phyloP scores from a whole-genome alignment of 2,113 vertebrate genomes.

The Peromyscus polionotus region DNA sequence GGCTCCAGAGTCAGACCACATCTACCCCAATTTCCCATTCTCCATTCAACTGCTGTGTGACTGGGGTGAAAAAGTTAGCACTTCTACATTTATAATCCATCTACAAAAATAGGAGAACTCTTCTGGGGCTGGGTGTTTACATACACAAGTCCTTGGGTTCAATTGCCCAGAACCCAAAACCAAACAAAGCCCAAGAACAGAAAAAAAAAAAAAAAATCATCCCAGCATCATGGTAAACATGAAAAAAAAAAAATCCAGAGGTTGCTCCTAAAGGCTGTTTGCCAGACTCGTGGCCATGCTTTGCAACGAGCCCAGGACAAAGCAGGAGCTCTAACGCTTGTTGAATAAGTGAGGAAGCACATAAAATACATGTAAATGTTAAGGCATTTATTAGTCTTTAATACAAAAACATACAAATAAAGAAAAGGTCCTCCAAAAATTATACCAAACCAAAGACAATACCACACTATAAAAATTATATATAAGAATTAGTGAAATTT shows the following conservation, averaged over 20 bases:
- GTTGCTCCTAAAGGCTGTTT: not conserved
- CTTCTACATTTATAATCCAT: not conserved
- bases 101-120: not conserved
- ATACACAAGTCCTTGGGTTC: not conserved
- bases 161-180: not conserved
- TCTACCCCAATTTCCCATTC: not conserved
- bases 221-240: not conserved
- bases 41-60: not conserved
- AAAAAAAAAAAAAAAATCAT: not conserved
- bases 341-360: not conserved
- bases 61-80: not conserved
- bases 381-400: constrained; percentile 6
- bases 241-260: constrained; percentile 27
- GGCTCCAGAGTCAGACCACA: not conserved
- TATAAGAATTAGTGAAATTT: not conserved
- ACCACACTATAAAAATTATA: not conserved
- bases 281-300: not conserved
- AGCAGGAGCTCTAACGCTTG: not conserved
- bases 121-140: not conserved
- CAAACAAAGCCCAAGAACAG: not conserved
- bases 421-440: not conserved
- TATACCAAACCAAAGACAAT: not conserved
- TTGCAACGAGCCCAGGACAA: not conserved
- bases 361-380: not conserved
- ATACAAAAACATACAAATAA: not conserved